phyloP scores from a whole-genome alignment of 2,888 invertebrate genomes.

The Nipponacmea schrenckii region DNA sequence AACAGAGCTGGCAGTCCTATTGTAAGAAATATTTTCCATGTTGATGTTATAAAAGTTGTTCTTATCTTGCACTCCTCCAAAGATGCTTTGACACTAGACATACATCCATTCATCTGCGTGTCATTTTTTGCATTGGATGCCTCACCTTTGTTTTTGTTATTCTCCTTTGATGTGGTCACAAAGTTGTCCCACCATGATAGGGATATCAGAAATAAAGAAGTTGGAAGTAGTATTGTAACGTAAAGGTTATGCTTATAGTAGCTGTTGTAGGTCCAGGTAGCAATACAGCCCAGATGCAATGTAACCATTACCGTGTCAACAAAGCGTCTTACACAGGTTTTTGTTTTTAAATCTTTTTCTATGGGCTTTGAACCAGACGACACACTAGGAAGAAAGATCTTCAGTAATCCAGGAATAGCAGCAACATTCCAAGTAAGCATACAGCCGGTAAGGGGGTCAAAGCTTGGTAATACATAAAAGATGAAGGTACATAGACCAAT shows the following conservation, averaged over 20 bases:
- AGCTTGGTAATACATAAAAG: conserved; percentile 12
- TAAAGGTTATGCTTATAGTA: not conserved
- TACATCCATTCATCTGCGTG: not conserved
- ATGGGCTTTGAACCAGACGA: not conserved
- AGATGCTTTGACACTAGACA: conserved; percentile 29
- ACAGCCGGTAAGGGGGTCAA: not conserved
- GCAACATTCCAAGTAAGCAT: conserved; percentile 1
- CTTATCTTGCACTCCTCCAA: conserved; percentile 38
- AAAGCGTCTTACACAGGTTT: conserved; percentile 22
- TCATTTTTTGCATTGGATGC: not conserved
- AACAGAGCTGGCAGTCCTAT: conserved; percentile 23
- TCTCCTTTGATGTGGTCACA: conserved; percentile 13
- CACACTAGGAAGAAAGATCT: conserved; percentile 6
- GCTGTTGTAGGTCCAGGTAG: conserved; percentile 8
- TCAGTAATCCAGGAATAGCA: conserved; percentile 20
- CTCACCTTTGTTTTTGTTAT: not conserved
- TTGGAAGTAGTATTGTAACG: conserved; percentile 2
- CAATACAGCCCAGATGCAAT: conserved; percentile 11
- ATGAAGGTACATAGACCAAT: conserved; percentile 12
- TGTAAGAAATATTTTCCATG: conserved; percentile 17
- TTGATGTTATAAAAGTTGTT: conserved; percentile 29
- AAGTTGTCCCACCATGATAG: conserved; percentile 23
- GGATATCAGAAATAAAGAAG: conserved; percentile 13
- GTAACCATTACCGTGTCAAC: conserved; percentile 23
- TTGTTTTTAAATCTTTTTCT: conserved; percentile 14